A percentile compares a stretch with the other conserved stretches of the same genome.
Conservation (phyloP, 2,797 vertebrate species). For the Lepus townsendii region DNA sequence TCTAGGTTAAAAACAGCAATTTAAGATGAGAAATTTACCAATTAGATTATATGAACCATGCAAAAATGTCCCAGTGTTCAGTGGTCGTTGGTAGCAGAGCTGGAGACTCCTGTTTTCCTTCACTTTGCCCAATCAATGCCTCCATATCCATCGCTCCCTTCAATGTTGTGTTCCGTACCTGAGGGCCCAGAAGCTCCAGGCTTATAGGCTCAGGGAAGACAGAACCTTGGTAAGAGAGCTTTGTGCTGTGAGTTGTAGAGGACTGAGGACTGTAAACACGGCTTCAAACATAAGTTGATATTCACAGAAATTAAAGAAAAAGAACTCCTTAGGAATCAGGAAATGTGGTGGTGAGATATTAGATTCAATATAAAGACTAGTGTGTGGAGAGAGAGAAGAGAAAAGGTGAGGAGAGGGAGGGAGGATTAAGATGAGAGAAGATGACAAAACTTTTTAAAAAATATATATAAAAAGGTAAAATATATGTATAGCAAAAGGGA, state of each 20-base stretch:
- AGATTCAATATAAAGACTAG: too few relatives aligned
- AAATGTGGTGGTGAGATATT: background rate
- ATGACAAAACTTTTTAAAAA: background rate
- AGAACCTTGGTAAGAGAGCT: background rate
- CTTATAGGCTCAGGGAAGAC: background rate
- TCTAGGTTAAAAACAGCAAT: background rate
- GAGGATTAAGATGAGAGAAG: too few relatives aligned
- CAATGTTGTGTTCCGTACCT: too few relatives aligned
- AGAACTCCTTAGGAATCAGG: background rate
- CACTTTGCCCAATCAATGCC: background rate
- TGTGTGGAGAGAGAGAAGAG: background rate
- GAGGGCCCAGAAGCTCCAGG: background rate
- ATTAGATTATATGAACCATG: background rate
- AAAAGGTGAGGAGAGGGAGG: background rate
- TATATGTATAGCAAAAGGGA: background rate
- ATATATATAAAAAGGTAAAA: background rate
- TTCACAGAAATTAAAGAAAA: constrained; percentile 6
- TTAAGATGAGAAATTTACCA: background rate
- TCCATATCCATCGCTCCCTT: background rate
- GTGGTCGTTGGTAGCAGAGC: background rate
- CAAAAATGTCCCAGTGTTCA: background rate
- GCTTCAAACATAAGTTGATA: background rate
- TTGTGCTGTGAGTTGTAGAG: background rate
- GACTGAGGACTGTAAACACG: background rate
- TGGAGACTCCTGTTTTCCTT: background rate